These are phyloP conservation scores for Esox masquinongy DNA, from an alignment of 2,797 vertebrate species.

Conservation along the genomic window DNA sequence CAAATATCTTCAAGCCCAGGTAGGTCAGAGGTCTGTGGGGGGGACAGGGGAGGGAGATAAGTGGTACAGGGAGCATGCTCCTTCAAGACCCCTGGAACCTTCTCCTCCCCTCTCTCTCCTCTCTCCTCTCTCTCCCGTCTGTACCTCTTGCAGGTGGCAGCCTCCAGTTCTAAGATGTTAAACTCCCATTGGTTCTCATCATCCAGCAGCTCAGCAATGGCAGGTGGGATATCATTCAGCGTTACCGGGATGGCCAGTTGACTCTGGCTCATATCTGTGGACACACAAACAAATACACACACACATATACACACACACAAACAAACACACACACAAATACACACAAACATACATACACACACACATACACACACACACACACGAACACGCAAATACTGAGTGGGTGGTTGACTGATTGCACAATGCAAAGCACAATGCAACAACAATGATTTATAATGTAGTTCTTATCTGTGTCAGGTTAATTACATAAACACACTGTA, in stretches of 20 bases:
- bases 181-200: slow-evolving; percentile 94
- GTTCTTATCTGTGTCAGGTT: not conserved
- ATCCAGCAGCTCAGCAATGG: slow-evolving; percentile 88
- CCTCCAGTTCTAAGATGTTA: slow-evolving; percentile 92
- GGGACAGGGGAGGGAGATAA: too few species aligned
- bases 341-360: too few species aligned
- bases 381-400: not conserved
- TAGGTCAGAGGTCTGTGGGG: slow-evolving; percentile 87
- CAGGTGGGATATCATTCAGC: slow-evolving; percentile 85
- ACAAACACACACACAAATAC: too few species aligned
- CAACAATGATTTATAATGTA: not conserved
- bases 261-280: slow-evolving; percentile 69
- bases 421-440: not conserved
- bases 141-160: slow-evolving; percentile 80
- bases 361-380: not conserved
- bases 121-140: too few species aligned
- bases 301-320: slow-evolving; percentile 15
- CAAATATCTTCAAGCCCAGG: slow-evolving; percentile 92
- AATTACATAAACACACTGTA: not conserved
- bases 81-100: not conserved
- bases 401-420: not conserved
- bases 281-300: slow-evolving; percentile 14
- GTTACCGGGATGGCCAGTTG: slow-evolving; percentile 79
- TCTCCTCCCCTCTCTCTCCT: not conserved
- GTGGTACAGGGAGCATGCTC: not conserved